Evolutionary conservation across 2,888 invertebrate genomes (phyloP).

Genomic region (Xiphydria camelus): DNA sequence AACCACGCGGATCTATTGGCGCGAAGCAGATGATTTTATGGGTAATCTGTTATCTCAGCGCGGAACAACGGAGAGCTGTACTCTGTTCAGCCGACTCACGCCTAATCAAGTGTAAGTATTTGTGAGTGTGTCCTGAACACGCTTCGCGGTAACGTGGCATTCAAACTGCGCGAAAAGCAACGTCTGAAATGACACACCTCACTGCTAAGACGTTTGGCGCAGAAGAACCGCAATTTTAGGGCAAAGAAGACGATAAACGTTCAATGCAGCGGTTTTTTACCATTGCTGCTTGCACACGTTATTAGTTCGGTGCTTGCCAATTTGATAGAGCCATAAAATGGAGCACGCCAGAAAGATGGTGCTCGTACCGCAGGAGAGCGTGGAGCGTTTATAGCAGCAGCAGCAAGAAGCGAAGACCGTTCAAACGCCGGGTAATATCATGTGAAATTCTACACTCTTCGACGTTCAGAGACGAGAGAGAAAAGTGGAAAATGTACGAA

Average conservation of each 20-base stretch:
- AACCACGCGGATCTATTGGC: constrained; percentile 1
- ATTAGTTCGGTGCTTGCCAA: background rate
- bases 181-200: constrained; percentile 3
- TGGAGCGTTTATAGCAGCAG: background rate
- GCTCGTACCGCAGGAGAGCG: constrained; percentile 7
- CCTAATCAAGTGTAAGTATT: constrained; percentile 1
- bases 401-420: background rate
- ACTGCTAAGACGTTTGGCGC: background rate
- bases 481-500: constrained; percentile 6
- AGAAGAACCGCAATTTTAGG: background rate
- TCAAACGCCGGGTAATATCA: background rate
- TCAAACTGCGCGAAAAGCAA: constrained; percentile 2
- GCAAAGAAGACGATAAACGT: constrained; percentile 5
- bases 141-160: constrained; percentile 5
- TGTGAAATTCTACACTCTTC: background rate
- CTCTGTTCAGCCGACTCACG: constrained; percentile 3
- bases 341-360: constrained; percentile 10
- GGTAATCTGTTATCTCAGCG: constrained; percentile 1
- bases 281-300: constrained; percentile 1
- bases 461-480: background rate
- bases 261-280: constrained; percentile 8
- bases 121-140: constrained; percentile 11
- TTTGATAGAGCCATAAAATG: background rate
- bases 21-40: background rate
- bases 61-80: background rate